These are phyloP conservation scores for Drosophila auraria DNA, from an alignment of 1,140 invertebrate genomes.

Conservation along the genomic window DNA sequence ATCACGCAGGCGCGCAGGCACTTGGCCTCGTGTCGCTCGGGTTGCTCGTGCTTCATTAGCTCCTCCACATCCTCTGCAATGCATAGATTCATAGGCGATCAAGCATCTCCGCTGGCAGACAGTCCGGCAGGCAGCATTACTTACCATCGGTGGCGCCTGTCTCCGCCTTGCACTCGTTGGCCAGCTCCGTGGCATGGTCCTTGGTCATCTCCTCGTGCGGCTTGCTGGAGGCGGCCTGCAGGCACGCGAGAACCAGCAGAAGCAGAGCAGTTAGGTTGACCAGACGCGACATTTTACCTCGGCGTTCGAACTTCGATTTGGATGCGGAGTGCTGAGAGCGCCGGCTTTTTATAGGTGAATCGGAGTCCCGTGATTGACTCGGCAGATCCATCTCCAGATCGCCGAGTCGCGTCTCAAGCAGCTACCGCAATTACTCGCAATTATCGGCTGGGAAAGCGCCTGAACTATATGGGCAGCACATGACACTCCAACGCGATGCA, in stretches of 20 bases:
- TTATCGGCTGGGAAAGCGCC: conserved; percentile 52
- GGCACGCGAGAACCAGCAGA: conserved; percentile 25
- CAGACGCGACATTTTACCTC: conserved; percentile 54
- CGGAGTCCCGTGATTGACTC: conserved; percentile 49
- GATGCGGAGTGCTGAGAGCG: conserved; percentile 14
- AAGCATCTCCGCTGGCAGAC: no score
- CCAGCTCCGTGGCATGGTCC: conserved; percentile 49
- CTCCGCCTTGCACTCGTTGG: conserved; percentile 65
- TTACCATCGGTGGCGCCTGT: conserved; percentile 65
- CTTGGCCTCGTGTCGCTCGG: conserved; percentile 58
- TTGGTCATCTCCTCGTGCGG: conserved; percentile 58
- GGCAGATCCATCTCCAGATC: conserved; percentile 32
- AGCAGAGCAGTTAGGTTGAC: conserved; percentile 38
- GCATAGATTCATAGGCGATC: neutral
- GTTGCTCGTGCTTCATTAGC: conserved; percentile 53
- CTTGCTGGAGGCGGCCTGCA: conserved; percentile 31
- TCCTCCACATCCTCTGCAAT: conserved; percentile 65
- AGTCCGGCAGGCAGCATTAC: neutral
- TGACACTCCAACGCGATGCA: conserved; percentile 54
- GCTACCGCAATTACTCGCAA: conserved; percentile 62
- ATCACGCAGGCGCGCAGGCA: conserved; percentile 72
- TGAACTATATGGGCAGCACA: conserved; percentile 79
- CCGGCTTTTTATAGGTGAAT: conserved; percentile 56
- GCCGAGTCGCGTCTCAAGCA: conserved; percentile 32
- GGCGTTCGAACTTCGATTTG: conserved; percentile 41